Base-by-base conservation (phyloP, 2,888 invertebrate genomes). In the Galeruca laticollis region DNA sequence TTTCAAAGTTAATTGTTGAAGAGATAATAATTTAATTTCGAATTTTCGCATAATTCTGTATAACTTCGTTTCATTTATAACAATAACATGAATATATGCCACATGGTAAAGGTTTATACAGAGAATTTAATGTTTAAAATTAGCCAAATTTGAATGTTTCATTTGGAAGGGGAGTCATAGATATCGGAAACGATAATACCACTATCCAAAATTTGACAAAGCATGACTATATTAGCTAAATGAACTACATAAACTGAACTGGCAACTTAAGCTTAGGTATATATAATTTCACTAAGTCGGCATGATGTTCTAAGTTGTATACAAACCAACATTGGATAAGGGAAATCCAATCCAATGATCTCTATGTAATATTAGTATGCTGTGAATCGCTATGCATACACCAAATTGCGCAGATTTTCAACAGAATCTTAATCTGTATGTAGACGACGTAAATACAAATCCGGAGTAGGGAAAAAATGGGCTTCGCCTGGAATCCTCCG, bases 341-440 rank as follows among this genome's bases (percentile, higher is more conserved):
- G 8, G 37, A 60, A 40, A 40, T 40, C 37, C 21, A 21, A 57
- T 57, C 21, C 56, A 9, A 31, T 56, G n/a, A n/a, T 56, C 33
- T 35, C 40, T 56, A 43, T 43, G 8, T 31, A 47, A 47, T 64
- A 64, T 64, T 64, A 64, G 64, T 64, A 64, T 64, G 21, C 64
- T 54, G 63, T 54, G 52, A 54, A 54, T 35, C 54, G 52, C 54
- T 64, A 31, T 64, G 18, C 64, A 54, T 64, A 56, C 51, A 33
- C 43, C 51, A 61, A 61, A 61, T 61, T 49, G 61, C 20, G 20
- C 51, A 56, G 56, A 64, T 64, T 64, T 64, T 64, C 64, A 56
- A 18, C 64, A 20, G 40, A 64, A 20, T 56, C 64, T 43, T 64
- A 56, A 64, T 64, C 64, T 64, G 64, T 56, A 64, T 64, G 64